These are phyloP conservation scores for Plagodis dolabraria DNA, from an alignment of 2,888 invertebrate genomes.

Conservation along the genomic window DNA sequence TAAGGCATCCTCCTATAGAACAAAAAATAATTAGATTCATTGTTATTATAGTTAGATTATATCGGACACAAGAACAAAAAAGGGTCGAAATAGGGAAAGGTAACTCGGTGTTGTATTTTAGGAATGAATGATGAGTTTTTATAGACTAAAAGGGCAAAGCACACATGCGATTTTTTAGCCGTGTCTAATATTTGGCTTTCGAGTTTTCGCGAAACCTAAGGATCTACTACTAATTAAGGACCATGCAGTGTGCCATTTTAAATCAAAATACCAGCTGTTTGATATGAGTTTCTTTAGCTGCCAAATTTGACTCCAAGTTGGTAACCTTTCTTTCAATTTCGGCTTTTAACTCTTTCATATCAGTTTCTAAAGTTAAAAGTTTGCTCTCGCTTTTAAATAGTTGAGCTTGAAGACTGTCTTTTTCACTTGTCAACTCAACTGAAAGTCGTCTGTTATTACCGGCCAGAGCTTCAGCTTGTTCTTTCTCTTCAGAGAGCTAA, in stretches of 20 bases:
- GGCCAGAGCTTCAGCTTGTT: conserved; percentile 67
- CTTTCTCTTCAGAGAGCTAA: conserved; percentile 80
- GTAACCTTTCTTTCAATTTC: conserved; percentile 86
- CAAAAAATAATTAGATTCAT: not conserved
- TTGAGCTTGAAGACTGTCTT: conserved; percentile 75
- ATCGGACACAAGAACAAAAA: too few species aligned
- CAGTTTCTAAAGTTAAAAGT: conserved; percentile 75
- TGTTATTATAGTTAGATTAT: too few species aligned
- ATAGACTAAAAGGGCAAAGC: conserved; percentile 5
- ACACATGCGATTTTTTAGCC: conserved; percentile 12
- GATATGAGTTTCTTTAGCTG: conserved; percentile 85
- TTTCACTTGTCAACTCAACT: conserved; percentile 74
- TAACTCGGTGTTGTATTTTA: not conserved
- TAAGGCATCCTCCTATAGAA: conserved; percentile 70
- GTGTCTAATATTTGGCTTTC: not conserved
- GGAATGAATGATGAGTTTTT: not conserved
- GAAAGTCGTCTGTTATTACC: conserved; percentile 72
- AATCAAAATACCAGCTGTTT: conserved; percentile 83
- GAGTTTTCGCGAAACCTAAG: too few species aligned
- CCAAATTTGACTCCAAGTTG: conserved; percentile 84
- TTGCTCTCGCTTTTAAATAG: conserved; percentile 77
- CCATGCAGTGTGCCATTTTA: conserved; percentile 21
- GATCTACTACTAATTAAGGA: too few species aligned
- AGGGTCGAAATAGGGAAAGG: too few species aligned
- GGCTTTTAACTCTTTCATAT: conserved; percentile 81